Conservation (phyloP, 2,113 vertebrate species). For the Motacilla alba region DNA sequence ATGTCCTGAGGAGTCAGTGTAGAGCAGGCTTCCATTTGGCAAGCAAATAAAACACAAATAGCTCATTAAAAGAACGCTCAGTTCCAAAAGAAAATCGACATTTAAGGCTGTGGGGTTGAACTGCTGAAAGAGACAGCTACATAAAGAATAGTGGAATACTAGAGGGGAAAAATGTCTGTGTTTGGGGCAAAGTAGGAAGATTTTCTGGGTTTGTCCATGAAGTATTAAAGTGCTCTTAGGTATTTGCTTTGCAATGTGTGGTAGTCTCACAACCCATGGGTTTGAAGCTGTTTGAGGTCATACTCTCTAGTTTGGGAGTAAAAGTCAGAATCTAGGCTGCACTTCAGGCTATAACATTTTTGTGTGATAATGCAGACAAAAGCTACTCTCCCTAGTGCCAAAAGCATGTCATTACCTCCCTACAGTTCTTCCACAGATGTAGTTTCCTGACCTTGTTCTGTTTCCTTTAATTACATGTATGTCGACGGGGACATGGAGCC, state of each 20-base stretch:
- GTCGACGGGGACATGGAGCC: background rate
- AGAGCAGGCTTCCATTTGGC: background rate
- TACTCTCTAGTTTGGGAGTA: background rate
- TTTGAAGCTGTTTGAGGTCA: background rate
- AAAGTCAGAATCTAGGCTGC: background rate
- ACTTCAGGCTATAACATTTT: background rate
- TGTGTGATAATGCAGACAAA: background rate
- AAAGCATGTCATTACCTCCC: background rate
- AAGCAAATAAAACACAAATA: background rate
- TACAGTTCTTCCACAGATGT: background rate
- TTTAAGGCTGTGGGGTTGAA: background rate
- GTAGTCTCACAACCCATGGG: background rate
- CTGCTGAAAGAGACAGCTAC: background rate
- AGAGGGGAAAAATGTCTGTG: background rate
- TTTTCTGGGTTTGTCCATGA: background rate
- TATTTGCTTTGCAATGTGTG: background rate
- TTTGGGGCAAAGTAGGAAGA: background rate
- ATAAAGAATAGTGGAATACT: background rate
- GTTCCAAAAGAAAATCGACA: background rate
- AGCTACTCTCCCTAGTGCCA: background rate
- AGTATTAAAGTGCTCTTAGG: background rate
- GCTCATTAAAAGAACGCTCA: background rate
- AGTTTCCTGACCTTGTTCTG: background rate
- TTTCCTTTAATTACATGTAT: background rate
- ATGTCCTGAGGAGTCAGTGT: accelerated